Evolutionary conservation across 1,140 invertebrate species (phyloP).

Genomic region (Drosophila prosaltans): DNA sequence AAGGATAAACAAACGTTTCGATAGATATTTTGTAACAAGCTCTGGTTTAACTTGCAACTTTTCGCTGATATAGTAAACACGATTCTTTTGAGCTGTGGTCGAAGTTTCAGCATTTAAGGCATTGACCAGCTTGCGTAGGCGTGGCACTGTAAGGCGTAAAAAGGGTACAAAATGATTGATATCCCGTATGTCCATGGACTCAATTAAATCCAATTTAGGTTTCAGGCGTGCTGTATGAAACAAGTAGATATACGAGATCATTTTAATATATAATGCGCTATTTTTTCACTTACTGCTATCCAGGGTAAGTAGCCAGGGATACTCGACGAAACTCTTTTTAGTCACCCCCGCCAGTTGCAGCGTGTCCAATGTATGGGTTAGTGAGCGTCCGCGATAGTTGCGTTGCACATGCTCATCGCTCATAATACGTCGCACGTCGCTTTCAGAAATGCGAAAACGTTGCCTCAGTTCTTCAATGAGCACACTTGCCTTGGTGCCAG

Average conservation of each 20-base stretch:
- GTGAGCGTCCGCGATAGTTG: constrained; percentile 43
- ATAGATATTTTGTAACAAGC: constrained; percentile 73
- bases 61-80: constrained; percentile 79
- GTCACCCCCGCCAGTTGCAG: constrained; percentile 58
- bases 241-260: background rate
- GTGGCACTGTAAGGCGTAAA: constrained; percentile 57
- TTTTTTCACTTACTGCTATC: constrained; percentile 52
- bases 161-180: constrained; percentile 80
- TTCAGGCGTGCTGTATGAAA: constrained; percentile 44
- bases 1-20: constrained; percentile 74
- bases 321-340: constrained; percentile 65
- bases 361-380: constrained; percentile 47
- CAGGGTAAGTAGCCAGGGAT: constrained; percentile 71
- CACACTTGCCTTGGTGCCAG: constrained; percentile 19
- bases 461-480: constrained; percentile 48
- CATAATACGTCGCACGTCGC: constrained; percentile 51
- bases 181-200: constrained; percentile 56
- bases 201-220: constrained; percentile 55
- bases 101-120: constrained; percentile 48
- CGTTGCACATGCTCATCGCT: constrained; percentile 60
- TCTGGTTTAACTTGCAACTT: constrained; percentile 59
- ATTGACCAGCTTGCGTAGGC: constrained; percentile 60
- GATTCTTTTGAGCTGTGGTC: constrained; percentile 57
- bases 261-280: background rate
- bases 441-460: constrained; percentile 54